Base-by-base conservation (phyloP, 2,797 vertebrate species). In the Myiotriccus ornatus region DNA sequence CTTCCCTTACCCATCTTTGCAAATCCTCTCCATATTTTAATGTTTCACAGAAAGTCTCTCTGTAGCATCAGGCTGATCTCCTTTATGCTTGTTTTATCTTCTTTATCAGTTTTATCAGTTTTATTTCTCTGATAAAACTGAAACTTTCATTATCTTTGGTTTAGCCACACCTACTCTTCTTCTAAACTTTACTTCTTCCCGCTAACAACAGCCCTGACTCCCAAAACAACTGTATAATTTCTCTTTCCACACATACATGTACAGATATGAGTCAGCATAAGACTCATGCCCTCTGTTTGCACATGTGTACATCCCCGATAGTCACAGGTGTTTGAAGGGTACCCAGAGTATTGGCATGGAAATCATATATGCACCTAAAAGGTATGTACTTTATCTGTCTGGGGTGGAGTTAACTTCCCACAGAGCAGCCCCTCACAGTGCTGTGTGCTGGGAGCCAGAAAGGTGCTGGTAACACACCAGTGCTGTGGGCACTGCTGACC, bases 261-360 rank as follows among this genome's bases (percentile, higher is more conserved):
- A 34, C 5, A 65, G 4, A 67, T 22, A 37, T 3, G 62, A 79
- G 9, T 30, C 39, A 64, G 37, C 13, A 49, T 10, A 90, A 47
- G 44, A 39, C 20, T 37, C 23, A 16, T 12, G 9, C 15, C 24
- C 23, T 35, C 30, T 57, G 15, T 43, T 57, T 59, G 49, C 62
- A 55, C 9, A 9, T 30, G 21, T 6, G 27, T 23, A n/a, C 6
- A 21, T 11, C 50, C 59, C 37, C 1, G 1, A 20, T 1, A 53
- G 24, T 32, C 46, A 75, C 10, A 19, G 17, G 14, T 25, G 5
- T 59, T 14, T 35, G 28, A 75, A 65, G 23, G 3, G 14, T 8
- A 60, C 39, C 16, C 20, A 3, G 0, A 24, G 35, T 47, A 56
- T 16, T 52, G 50, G 25, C 25, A 57, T 10, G 28, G 28, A 62